Evolutionary conservation across 2,113 vertebrate species (phyloP).

Genomic region (Thamnophis sirtalis): DNA sequence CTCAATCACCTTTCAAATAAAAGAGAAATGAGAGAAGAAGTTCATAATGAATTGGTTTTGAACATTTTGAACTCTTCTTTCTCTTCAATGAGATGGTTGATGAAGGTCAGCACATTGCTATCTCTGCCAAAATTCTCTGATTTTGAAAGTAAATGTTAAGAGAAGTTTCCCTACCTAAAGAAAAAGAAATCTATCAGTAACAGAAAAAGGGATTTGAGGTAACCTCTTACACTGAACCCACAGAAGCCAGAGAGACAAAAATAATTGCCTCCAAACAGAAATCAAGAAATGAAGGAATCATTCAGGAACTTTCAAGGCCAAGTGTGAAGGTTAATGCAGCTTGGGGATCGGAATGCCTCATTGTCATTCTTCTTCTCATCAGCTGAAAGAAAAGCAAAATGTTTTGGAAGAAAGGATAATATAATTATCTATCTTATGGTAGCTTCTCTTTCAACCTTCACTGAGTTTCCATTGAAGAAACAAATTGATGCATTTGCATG

Average conservation of each 20-base stretch:
- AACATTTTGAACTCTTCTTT: background rate
- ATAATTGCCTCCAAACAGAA: background rate
- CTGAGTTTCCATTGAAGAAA: constrained; percentile 34
- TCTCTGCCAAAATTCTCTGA: background rate
- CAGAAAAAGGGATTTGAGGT: background rate
- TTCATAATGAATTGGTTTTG: background rate
- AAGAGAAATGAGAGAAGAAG: background rate
- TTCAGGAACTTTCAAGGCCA: constrained; percentile 7
- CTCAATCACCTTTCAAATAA: background rate
- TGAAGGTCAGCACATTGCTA: background rate
- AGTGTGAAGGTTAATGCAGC: background rate
- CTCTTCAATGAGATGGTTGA: background rate
- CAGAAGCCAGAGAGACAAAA: background rate
- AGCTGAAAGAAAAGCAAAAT: constrained; percentile 14
- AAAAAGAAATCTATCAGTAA: background rate
- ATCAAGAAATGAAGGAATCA: constrained; percentile 15
- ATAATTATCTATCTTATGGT: background rate
- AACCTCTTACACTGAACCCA: background rate
- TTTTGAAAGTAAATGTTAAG: background rate
- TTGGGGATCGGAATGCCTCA: constrained; percentile 38
- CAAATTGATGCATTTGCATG: constrained; percentile 58
- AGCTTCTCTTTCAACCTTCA: constrained; percentile 37
- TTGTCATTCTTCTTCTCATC: constrained; percentile 31
- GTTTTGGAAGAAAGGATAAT: constrained; percentile 26
- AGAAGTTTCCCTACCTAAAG: background rate